These are phyloP conservation scores for Sula dactylatra DNA, from an alignment of 2,113 vertebrate genomes.

Conservation along the genomic window DNA sequence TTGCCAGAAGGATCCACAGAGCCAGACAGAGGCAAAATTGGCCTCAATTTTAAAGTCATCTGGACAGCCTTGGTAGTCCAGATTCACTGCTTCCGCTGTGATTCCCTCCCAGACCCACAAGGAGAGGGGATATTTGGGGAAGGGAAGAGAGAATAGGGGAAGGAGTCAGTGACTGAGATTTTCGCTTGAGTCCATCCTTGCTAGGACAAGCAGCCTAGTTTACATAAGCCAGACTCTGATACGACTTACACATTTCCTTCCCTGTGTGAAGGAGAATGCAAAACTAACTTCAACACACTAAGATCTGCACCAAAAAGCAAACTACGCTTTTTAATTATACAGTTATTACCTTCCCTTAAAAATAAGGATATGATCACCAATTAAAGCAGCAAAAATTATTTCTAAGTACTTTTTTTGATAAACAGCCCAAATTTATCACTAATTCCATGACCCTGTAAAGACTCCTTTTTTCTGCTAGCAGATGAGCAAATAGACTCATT, in stretches of 20 bases:
- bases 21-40: background rate
- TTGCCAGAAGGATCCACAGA: background rate
- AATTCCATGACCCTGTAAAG: background rate
- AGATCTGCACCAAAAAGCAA: background rate
- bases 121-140: background rate
- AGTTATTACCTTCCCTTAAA: background rate
- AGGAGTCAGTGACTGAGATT: background rate
- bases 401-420: background rate
- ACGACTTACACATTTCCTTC: background rate
- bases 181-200: background rate
- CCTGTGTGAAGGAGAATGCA: background rate
- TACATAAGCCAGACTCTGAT: background rate
- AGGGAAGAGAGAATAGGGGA: background rate
- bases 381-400: background rate
- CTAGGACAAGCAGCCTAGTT: background rate
- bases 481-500: background rate
- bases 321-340: background rate
- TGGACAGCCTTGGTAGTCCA: background rate
- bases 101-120: background rate
- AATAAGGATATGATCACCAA: background rate
- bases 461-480: background rate
- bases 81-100: background rate
- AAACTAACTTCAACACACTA: background rate
- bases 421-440: background rate
- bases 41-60: background rate